These are phyloP conservation scores for Tolypeutes matacus DNA, from an alignment of 2,797 vertebrate genomes.

Conservation along the genomic window DNA sequence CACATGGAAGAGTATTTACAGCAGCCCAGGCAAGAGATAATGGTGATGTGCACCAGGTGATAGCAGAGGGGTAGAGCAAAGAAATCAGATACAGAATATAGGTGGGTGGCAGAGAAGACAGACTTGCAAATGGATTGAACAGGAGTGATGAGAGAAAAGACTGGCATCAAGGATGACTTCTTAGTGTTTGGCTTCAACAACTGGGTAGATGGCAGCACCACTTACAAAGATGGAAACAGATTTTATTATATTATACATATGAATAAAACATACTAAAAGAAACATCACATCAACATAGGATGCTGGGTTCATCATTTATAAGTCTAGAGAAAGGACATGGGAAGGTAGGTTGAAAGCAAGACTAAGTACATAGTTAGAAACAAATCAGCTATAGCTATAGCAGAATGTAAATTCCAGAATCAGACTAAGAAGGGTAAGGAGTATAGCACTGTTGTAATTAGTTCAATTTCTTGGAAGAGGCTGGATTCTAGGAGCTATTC, in stretches of 20 bases:
- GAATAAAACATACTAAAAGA: background rate
- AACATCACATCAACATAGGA: background rate
- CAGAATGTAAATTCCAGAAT: background rate
- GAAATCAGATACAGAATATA: background rate
- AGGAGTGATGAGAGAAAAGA: background rate
- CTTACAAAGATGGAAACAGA: background rate
- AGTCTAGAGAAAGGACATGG: background rate
- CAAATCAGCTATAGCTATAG: background rate
- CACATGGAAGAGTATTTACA: background rate
- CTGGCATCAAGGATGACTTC: background rate
- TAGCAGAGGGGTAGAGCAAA: background rate
- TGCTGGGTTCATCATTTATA: background rate
- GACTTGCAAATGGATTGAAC: background rate
- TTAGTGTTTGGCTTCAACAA: background rate
- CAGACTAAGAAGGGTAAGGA: background rate
- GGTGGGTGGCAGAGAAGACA: background rate
- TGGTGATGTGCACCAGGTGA: background rate
- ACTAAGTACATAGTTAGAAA: background rate
- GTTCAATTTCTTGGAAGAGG: constrained; percentile 35
- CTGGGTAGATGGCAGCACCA: background rate
- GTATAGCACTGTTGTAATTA: constrained; percentile 29
- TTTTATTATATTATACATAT: background rate
- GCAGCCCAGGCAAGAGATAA: background rate
- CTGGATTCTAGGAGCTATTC: constrained; percentile 38
- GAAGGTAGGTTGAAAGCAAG: background rate